A percentile compares a stretch with the other conserved stretches of the same genome.
Evolutionary conservation across 2,888 invertebrate genomes (phyloP).

Genomic region (Drosophila antonietae): DNA sequence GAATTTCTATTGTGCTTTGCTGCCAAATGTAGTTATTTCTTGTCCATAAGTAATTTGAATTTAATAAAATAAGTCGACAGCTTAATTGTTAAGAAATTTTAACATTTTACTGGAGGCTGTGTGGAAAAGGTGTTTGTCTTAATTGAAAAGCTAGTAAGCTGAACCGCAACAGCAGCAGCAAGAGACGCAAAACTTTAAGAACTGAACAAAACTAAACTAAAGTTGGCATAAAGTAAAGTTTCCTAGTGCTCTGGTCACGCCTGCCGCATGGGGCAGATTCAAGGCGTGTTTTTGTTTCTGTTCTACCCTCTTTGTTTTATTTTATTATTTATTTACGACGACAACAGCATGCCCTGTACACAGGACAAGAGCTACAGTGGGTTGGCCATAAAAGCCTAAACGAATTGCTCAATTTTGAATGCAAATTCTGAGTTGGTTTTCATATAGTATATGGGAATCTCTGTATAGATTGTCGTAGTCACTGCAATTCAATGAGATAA

Average conservation of each 20-base stretch:
- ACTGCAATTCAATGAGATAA: not conserved
- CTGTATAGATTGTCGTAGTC: not conserved
- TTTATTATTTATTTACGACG: constrained; percentile 66
- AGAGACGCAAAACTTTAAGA: constrained; percentile 11
- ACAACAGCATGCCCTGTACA: constrained; percentile 37
- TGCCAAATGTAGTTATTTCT: not conserved
- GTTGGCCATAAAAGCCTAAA: not conserved
- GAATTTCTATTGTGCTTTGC: not conserved
- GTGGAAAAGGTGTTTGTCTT: not conserved
- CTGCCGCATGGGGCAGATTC: constrained; percentile 11
- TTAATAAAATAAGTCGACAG: not conserved
- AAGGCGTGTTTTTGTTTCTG: constrained; percentile 13
- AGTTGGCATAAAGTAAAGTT: constrained; percentile 4
- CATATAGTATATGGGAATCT: not conserved
- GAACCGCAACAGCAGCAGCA: constrained; percentile 11
- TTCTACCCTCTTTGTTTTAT: constrained; percentile 23
- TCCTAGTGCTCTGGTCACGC: constrained; percentile 8
- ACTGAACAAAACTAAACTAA: constrained; percentile 6
- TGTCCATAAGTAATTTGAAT: not conserved
- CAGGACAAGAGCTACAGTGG: not conserved
- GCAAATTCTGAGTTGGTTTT: not conserved
- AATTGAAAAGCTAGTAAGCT: constrained; percentile 12
- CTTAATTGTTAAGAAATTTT: not conserved
- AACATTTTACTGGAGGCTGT: not conserved
- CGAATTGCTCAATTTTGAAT: not conserved